Conservation (phyloP, 2,113 vertebrate species). For the Neopipo cinnamomea region DNA sequence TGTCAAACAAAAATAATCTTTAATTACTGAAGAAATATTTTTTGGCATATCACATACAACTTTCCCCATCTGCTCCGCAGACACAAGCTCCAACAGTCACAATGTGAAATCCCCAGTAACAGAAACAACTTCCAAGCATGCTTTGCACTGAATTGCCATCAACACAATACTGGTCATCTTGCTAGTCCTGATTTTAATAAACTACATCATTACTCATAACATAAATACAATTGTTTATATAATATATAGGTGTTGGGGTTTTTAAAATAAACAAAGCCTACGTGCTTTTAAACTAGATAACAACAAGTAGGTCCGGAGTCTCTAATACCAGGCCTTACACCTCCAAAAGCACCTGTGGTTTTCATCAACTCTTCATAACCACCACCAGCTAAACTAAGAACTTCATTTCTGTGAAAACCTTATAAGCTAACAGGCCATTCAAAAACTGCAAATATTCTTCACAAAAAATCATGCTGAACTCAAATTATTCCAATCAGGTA, state of each 20-base stretch:
- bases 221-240: not conserved
- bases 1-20: not conserved
- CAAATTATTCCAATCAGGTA: not conserved
- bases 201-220: not conserved
- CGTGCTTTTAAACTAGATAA: not conserved
- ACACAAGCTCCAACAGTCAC: not conserved
- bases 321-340: not conserved
- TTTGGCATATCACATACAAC: not conserved
- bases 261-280: not conserved
- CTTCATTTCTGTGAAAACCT: not conserved
- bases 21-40: not conserved
- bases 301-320: not conserved
- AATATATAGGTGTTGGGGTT: not conserved
- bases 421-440: not conserved
- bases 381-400: not conserved
- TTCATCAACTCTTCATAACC: not conserved
- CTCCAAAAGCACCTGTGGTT: not conserved
- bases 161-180: not conserved
- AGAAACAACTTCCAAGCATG: not conserved
- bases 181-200: not conserved
- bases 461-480: not conserved
- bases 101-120: not conserved
- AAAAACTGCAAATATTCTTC: not conserved
- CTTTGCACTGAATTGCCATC: not conserved
- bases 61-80: not conserved